Evolutionary conservation across 2,797 vertebrate species (phyloP).

Genomic region (Rhinoraja longicauda): DNA sequence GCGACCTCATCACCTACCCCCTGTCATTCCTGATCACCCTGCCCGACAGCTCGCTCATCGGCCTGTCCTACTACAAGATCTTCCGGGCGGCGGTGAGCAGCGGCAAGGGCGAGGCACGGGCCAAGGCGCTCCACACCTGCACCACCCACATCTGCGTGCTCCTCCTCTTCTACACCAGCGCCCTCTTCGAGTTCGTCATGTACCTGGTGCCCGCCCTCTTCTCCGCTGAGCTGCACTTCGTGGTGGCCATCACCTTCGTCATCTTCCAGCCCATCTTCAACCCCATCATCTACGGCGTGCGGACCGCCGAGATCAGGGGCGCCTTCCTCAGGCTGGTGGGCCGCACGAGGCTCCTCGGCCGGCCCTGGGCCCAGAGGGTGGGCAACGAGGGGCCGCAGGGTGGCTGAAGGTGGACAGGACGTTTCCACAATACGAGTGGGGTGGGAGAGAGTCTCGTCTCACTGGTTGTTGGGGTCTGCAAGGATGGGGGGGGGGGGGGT

Average conservation of each 20-base stretch:
- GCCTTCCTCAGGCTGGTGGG: constrained; percentile 11
- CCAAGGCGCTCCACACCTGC: constrained; percentile 51
- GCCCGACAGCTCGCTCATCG: constrained; percentile 45
- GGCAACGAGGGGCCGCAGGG: no score
- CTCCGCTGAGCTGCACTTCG: not conserved
- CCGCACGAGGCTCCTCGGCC: not conserved
- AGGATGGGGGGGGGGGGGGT: no score
- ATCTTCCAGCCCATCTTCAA: constrained; percentile 18
- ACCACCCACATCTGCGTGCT: not conserved
- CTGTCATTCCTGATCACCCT: constrained; percentile 45
- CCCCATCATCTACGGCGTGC: not conserved
- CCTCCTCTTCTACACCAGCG: constrained; percentile 5
- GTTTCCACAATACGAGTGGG: no score
- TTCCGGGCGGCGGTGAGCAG: constrained; percentile 44
- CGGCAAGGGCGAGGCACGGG: not conserved
- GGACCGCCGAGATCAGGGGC: not conserved
- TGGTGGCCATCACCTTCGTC: not conserved
- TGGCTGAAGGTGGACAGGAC: no score
- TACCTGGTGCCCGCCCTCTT: constrained; percentile 16
- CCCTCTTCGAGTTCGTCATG: constrained; percentile 17
- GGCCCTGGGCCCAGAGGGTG: no score
- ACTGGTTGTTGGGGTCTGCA: no score
- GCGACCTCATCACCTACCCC: constrained; percentile 43
- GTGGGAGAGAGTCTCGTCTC: no score
- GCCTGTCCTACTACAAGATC: constrained; percentile 45